Percentiles rank a stretch among this genome's conserved stretches.
Conservation (phyloP, 2,797 vertebrate species). For the Triplophysa bombifrons region DNA sequence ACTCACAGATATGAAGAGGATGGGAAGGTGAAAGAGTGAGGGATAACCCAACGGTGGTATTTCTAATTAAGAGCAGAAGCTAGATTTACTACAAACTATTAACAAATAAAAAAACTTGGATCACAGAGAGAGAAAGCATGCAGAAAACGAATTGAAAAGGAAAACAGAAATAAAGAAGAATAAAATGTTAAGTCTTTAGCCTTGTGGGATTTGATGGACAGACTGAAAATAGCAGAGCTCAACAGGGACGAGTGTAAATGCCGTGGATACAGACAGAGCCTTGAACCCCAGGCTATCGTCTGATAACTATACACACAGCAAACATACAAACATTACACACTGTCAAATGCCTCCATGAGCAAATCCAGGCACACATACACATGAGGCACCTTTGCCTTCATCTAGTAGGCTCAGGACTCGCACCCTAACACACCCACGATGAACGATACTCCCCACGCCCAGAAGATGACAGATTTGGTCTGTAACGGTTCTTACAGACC, state of each 20-base stretch:
- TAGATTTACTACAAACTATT: background rate
- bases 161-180: conserved; percentile 8
- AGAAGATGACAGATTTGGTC: too few species aligned
- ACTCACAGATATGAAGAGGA: background rate
- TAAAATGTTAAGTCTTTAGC: background rate
- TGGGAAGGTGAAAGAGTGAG: background rate
- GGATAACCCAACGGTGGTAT: background rate
- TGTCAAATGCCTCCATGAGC: conserved; percentile 39
- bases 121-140: background rate
- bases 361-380: conserved; percentile 6
- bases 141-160: background rate
- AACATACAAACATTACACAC: conserved; percentile 45
- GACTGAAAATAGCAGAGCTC: conserved; percentile 50
- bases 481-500: too few species aligned
- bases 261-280: conserved; percentile 41
- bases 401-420: too few species aligned
- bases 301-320: conserved; percentile 46
- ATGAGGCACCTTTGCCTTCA: background rate
- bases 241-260: conserved; percentile 48
- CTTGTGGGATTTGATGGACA: conserved; percentile 44
- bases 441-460: too few species aligned
- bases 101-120: background rate
- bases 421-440: too few species aligned
- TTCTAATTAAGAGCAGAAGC: background rate
- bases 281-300: conserved; percentile 36